Base-by-base conservation (phyloP, 2,888 invertebrate species). In the Tubulanus polymorphus region DNA sequence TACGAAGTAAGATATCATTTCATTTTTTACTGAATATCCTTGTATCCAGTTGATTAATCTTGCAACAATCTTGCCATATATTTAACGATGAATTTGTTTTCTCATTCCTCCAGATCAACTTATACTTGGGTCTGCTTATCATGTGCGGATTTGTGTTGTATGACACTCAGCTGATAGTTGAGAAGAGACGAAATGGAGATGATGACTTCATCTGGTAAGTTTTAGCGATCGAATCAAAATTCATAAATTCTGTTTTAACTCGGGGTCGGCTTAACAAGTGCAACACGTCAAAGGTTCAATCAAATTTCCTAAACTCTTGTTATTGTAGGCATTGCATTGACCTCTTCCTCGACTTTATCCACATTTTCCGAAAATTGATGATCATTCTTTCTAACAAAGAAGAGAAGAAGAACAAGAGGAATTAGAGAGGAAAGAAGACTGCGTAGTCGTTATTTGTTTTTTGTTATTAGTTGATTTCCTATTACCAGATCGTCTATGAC, bases 81-180 rank as follows among this genome's bases (percentile, higher is more conserved):
- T 27, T 32, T 26, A 35, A 12, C 32, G 10, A 32, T 26, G 3
- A 53, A 26, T 53, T 30, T 48, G 37, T 2, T 18, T 47, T 51
- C 20, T 60, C 60, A 53, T 15, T 30, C 53, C 80, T 80, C 59
- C 79, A 94, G 87, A 80, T 85, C 59, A 89, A 93, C 72, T 82
- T 95, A 52, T 95, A 96, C 78, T 79, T 91, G 64, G 95, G 95
- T 60, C 84, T 97, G 52, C 83, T 88, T 66, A 83, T 93, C 46
- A 93, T 96, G 90, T 94, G 93, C 75, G 93, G 89, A 56, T 97
- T 96, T 80, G 88, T 99, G 15, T 84, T 97, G 62, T 97, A 91
- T 73, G 97, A 97, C 80, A 99, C 97, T n/a, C 96, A 96, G 81
- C 82, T 91, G 64, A 95, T 96, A 66, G 88, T 96, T 70, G 94